Evolutionary conservation across 2,888 invertebrate species (phyloP), one percentile per base, ranked within the genome.

Genomic region (Eupithecia tripunctaria): DNA sequence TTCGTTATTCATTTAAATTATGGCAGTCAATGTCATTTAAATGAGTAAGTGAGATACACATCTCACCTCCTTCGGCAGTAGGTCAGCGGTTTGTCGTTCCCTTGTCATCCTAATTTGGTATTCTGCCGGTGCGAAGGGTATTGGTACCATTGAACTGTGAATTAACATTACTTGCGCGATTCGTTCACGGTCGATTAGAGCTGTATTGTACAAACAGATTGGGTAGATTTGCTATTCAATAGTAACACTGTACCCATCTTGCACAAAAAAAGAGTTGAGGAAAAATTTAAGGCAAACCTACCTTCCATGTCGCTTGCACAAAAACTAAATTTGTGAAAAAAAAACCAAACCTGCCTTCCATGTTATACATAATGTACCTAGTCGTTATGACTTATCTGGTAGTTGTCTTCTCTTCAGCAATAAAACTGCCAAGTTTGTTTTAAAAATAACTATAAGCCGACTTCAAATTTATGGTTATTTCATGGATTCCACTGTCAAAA

Each of bases 101-200:
- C 76, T 78, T 70, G 43, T 66, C 77, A 29, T 60, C 74, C 75
- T 80, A 73, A 84, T 86, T 86, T 81, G 67, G 80, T 85, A 87
- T 87, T 87, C 87, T 60, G 78, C 64, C 68, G 76, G 75, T 79
- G 78, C 80, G 73, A 76, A 72, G 76, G 70, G 78, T 81, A 84
- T 78, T 82, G 59, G 82, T 79, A 85, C 78, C 87, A 87, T 87
- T 87, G 87, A 83, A 70, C 67, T 74, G 76, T 77, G 73, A 80
- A 86, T 87, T 86, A 85, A 81, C 82, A 87, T 87, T 83, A 81
- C 82, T 64, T 69, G 78, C 85, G 78, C 76, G 78, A 71, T 70
- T 72, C 79, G 72, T 74, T 79, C 86, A 86, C 59, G 84, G 86
- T 71, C 86, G 78, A 62, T 64, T 38, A 64, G 38, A 51, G 25